A percentile compares a stretch with the other conserved stretches of the same genome.
phyloP scores from a whole-genome alignment of 2,797 vertebrate species.

The Limosa lapponica region DNA sequence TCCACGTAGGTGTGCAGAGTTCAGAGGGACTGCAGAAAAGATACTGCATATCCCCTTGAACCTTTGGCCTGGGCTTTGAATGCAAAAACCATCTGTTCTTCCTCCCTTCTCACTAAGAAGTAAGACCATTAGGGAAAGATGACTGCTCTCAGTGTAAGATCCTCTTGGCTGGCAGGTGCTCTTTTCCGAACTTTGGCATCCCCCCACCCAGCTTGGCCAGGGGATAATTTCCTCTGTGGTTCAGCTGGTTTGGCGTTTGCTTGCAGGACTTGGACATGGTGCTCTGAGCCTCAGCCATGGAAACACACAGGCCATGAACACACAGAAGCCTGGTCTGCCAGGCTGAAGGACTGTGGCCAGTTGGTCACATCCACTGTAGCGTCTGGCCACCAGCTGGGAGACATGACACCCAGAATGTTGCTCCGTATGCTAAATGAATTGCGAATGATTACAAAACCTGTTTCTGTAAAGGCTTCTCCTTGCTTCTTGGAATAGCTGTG shows the following conservation, averaged over 20 bases:
- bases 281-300: constrained; percentile 11
- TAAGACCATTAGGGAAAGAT: not conserved
- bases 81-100: not conserved
- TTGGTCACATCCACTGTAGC: constrained; percentile 19
- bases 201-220: not conserved
- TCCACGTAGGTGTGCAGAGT: not conserved
- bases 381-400: constrained; percentile 64
- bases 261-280: constrained; percentile 8
- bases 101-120: not conserved
- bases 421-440: constrained; percentile 67
- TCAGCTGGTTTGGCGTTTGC: constrained; percentile 20
- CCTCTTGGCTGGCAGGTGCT: not conserved
- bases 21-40: not conserved
- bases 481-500: not conserved
- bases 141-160: not conserved
- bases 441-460: constrained; percentile 41
- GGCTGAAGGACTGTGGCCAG: constrained; percentile 46
- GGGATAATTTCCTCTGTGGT: constrained; percentile 13
- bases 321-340: constrained; percentile 3
- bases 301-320: not conserved
- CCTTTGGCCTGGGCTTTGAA: not conserved
- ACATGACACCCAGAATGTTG: constrained; percentile 45
- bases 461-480: constrained; percentile 45
- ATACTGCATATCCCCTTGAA: not conserved
- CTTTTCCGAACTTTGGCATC: constrained; percentile 25